Conservation (phyloP, 2,797 vertebrate genomes). For the Cyprinodon diabolis region DNA sequence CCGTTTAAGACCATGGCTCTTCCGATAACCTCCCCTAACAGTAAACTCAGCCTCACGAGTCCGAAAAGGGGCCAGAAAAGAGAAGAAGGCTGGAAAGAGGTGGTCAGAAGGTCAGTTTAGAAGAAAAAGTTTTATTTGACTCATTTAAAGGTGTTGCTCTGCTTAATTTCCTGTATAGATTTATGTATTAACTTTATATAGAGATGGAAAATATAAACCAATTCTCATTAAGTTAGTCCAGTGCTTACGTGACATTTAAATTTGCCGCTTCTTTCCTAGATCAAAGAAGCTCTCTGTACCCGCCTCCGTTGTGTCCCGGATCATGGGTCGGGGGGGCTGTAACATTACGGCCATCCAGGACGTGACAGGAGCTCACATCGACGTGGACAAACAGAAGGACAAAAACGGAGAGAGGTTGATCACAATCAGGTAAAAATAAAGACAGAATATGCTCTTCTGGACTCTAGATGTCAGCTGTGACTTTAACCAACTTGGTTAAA, state of each 20-base stretch:
- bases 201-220: background rate
- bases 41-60: slow-evolving; percentile 96
- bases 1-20: slow-evolving; percentile 91
- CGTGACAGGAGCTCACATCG: slow-evolving; percentile 98
- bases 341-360: slow-evolving; percentile 99
- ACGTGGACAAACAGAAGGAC: slow-evolving; percentile 99
- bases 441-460: slow-evolving; percentile 30
- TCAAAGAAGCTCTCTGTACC: slow-evolving; percentile 99
- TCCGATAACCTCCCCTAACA: slow-evolving; percentile 91
- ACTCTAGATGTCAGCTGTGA: background rate
- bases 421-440: slow-evolving; percentile 89
- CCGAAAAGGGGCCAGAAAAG: slow-evolving; percentile 97
- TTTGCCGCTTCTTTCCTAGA: slow-evolving; percentile 70
- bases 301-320: slow-evolving; percentile 96
- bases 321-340: slow-evolving; percentile 98
- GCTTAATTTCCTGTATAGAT: background rate
- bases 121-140: background rate
- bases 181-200: background rate
- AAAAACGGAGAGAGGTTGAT: slow-evolving; percentile 99
- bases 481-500: background rate
- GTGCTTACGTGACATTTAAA: slow-evolving; percentile 1
- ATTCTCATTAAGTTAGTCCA: background rate
- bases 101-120: slow-evolving; percentile 89
- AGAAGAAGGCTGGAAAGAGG: slow-evolving; percentile 99
- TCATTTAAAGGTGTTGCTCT: background rate